These are phyloP conservation scores for Melanotaenia maccullochi DNA, from an alignment of 2,797 vertebrate species.

Conservation along the genomic window DNA sequence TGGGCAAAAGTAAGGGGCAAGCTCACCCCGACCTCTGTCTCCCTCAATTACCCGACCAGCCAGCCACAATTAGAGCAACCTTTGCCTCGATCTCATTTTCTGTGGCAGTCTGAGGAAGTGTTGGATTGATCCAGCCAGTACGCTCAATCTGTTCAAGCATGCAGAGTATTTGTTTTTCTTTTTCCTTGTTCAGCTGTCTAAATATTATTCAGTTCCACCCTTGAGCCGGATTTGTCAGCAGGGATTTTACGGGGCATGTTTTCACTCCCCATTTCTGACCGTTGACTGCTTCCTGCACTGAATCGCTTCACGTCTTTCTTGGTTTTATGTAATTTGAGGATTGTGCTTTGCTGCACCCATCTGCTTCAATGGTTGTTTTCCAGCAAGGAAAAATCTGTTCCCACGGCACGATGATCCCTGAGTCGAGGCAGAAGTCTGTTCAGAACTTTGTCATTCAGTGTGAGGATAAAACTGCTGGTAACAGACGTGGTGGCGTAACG, in stretches of 20 bases:
- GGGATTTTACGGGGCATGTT: constrained; percentile 72
- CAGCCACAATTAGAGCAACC: constrained; percentile 60
- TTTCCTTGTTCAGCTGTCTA: constrained; percentile 70
- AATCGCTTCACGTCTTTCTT: constrained; percentile 19
- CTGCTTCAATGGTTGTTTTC: constrained; percentile 46
- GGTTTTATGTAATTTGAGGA: constrained; percentile 49
- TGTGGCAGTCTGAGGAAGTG: constrained; percentile 68
- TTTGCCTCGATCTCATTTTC: constrained; percentile 64
- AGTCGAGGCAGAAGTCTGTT: constrained; percentile 41
- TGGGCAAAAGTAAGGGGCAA: constrained; percentile 1
- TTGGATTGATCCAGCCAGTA: constrained; percentile 73
- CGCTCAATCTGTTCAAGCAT: constrained; percentile 73
- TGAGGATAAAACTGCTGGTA: constrained; percentile 22
- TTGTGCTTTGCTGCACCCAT: constrained; percentile 39
- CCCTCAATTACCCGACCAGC: constrained; percentile 54
- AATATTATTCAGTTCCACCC: constrained; percentile 77
- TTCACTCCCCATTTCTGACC: constrained; percentile 55
- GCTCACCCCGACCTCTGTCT: constrained; percentile 53
- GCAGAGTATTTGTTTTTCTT: constrained; percentile 76
- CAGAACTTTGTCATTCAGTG: background rate
- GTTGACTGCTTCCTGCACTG: constrained; percentile 50
- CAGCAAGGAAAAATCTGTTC: constrained; percentile 32
- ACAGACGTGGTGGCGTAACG: constrained; percentile 3
- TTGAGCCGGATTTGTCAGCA: constrained; percentile 78
- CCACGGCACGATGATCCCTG: constrained; percentile 31